Evolutionary conservation across 1,140 invertebrate species (phyloP).

Genomic region (Meloidogyne chitwoodi): DNA sequence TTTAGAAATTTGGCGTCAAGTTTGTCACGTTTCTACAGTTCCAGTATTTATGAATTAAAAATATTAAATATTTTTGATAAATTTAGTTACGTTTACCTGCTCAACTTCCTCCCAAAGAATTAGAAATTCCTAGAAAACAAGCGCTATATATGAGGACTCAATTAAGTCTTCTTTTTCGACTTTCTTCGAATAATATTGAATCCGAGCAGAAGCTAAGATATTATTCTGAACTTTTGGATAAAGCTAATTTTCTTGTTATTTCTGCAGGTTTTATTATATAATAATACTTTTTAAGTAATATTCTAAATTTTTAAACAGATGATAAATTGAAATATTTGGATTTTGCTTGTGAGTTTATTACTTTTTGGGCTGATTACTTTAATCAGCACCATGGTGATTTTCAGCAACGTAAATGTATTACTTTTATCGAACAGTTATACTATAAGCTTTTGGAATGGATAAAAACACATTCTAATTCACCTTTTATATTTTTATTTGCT

Average conservation of each 20-base stretch:
- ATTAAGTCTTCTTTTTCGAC: slow-evolving; percentile 20
- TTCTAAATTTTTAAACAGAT: neutral
- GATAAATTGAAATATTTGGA: slow-evolving; percentile 14
- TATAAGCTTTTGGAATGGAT: slow-evolving; percentile 25
- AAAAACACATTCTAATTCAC: slow-evolving; percentile 32
- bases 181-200: slow-evolving; percentile 12
- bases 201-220: slow-evolving; percentile 13
- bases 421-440: slow-evolving; percentile 20
- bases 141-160: slow-evolving; percentile 29
- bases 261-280: neutral
- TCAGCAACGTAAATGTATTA: neutral
- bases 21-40: slow-evolving; percentile 26
- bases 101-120: neutral
- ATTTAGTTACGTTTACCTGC: slow-evolving; percentile 8
- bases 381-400: slow-evolving; percentile 19
- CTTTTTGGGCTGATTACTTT: slow-evolving; percentile 28
- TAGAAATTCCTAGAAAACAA: slow-evolving; percentile 34
- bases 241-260: slow-evolving; percentile 21
- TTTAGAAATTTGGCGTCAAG: slow-evolving; percentile 35
- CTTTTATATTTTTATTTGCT: slow-evolving; percentile 26
- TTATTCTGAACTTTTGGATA: slow-evolving; percentile 29
- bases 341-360: slow-evolving; percentile 30
- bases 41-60: neutral
- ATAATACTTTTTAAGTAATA: neutral
- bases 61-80: neutral